Evolutionary conservation across 2,113 vertebrate genomes (phyloP).

Genomic region (Charina bottae): DNA sequence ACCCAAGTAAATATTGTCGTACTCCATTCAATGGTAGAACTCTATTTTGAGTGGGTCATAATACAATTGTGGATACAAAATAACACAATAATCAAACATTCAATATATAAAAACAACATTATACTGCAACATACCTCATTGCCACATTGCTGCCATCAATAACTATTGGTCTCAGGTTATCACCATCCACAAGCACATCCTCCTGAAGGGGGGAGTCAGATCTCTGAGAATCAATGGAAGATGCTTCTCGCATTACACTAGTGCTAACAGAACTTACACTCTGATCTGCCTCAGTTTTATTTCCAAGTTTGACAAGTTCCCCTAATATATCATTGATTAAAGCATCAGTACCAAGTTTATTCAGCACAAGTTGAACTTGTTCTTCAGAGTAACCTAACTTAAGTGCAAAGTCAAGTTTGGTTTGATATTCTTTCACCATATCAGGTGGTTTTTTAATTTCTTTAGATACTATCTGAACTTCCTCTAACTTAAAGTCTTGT

Average conservation of each 20-base stretch:
- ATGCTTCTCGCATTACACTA: constrained; percentile 74
- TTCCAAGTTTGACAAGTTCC: constrained; percentile 96
- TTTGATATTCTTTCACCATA: constrained; percentile 86
- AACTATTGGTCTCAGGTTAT: constrained; percentile 92
- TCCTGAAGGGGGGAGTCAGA: constrained; percentile 86
- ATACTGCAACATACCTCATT: constrained; percentile 86
- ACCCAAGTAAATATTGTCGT: background rate
- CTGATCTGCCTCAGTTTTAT: constrained; percentile 87
- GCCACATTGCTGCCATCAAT: constrained; percentile 97
- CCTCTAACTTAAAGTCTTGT: constrained; percentile 76
- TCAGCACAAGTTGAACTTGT: constrained; percentile 90
- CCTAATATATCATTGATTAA: constrained; percentile 97
- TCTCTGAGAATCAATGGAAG: constrained; percentile 82
- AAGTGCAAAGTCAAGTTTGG: constrained; percentile 96
- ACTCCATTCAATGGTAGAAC: background rate
- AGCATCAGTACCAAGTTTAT: constrained; percentile 92
- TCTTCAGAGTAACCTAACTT: constrained; percentile 97
- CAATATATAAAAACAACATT: constrained; percentile 42
- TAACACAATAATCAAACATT: constrained; percentile 21
- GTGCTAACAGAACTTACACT: constrained; percentile 68
- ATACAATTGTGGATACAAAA: background rate
- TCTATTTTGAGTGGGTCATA: background rate
- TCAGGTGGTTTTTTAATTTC: constrained; percentile 76
- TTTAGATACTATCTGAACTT: constrained; percentile 70
- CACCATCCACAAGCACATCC: constrained; percentile 82